Evolutionary conservation across 1,140 invertebrate species (phyloP).

Genomic region (Melipona quadrifasciata): DNA sequence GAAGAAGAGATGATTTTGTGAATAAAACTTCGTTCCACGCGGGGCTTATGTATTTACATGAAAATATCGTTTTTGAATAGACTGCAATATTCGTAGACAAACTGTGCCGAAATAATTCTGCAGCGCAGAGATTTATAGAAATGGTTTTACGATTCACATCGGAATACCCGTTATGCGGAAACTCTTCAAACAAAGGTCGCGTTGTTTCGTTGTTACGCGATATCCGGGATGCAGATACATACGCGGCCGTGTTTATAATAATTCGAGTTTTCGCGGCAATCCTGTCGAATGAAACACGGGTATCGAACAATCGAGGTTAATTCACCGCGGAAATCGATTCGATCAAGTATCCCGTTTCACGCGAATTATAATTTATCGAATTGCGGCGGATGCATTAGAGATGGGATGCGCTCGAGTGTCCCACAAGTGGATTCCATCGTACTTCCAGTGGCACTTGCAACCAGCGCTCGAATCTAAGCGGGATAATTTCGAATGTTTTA

Average conservation of each 20-base stretch:
- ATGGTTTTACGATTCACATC: neutral
- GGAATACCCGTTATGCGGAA: neutral
- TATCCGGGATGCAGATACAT: neutral
- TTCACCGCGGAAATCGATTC: constrained; percentile 9
- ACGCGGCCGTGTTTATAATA: too few relatives aligned
- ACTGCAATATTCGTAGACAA: too few relatives aligned
- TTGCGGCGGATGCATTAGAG: neutral
- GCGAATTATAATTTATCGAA: constrained; percentile 17
- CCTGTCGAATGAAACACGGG: neutral
- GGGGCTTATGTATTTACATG: neutral
- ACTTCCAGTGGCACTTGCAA: too few relatives aligned
- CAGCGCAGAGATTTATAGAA: neutral
- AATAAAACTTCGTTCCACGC: neutral
- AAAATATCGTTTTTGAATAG: too few relatives aligned
- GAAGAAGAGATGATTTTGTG: neutral
- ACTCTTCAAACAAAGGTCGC: neutral
- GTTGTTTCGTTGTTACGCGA: neutral
- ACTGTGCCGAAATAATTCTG: too few relatives aligned
- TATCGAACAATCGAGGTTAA: neutral
- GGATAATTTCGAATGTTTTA: too few relatives aligned
- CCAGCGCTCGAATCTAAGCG: too few relatives aligned
- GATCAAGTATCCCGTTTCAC: neutral
- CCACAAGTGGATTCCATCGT: too few relatives aligned
- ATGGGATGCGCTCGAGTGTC: too few relatives aligned
- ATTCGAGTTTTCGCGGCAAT: neutral